Evolutionary conservation across 2,888 invertebrate genomes (phyloP).

Genomic region (Esperia sulphurella): DNA sequence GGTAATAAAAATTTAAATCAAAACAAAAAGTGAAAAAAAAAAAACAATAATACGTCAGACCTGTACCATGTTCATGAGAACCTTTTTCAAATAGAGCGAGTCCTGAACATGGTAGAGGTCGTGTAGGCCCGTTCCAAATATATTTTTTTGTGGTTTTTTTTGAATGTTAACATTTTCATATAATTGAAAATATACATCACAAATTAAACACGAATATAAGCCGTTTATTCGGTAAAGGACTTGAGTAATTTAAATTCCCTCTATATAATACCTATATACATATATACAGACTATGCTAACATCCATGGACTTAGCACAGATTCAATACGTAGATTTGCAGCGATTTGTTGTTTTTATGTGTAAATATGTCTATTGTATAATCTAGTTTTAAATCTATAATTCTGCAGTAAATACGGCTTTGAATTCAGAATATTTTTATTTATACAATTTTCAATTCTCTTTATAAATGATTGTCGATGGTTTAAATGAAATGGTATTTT

Average conservation of each 20-base stretch:
- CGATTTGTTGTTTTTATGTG: conserved; percentile 21
- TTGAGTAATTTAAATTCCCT: conserved; percentile 30
- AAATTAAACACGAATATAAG: conserved; percentile 56
- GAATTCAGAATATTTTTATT: neutral
- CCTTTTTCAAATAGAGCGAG: conserved; percentile 17
- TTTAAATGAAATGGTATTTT: neutral
- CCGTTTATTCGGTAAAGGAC: conserved; percentile 48
- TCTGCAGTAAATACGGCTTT: conserved; percentile 6
- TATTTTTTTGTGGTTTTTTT: conserved; percentile 52
- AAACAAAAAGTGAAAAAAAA: conserved; percentile 48
- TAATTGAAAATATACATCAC: conserved; percentile 53
- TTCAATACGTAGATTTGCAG: conserved; percentile 28
- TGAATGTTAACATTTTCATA: conserved; percentile 32
- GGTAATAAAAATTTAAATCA: conserved; percentile 66
- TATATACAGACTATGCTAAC: conserved; percentile 56
- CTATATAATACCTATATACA: conserved; percentile 56
- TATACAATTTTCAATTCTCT: neutral
- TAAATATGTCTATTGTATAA: conserved; percentile 29
- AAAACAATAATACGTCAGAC: conserved; percentile 31
- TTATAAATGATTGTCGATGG: neutral
- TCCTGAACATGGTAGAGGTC: conserved; percentile 48
- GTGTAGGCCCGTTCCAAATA: conserved; percentile 49
- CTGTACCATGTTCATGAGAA: conserved; percentile 39
- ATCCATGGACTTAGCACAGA: conserved; percentile 43
- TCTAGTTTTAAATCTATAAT: conserved; percentile 5